Evolutionary conservation across 1,140 invertebrate species (phyloP), one percentile per base, ranked within the genome.

Genomic region (Mesaphorura yosii): DNA sequence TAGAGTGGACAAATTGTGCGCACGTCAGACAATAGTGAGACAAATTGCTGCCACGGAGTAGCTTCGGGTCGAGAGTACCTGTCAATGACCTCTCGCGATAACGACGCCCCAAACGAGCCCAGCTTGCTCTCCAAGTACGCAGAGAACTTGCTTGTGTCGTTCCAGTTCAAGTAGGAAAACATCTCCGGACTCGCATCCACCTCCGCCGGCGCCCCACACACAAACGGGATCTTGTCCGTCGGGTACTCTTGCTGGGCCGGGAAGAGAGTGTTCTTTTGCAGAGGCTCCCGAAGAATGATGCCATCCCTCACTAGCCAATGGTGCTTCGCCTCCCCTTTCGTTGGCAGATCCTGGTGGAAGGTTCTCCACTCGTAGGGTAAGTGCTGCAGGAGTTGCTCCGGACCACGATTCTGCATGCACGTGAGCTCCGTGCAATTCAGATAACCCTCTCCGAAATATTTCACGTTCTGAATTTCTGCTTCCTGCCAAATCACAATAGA

Each of bases 251-350:
- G 48, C 46, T 14, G n/a, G 22, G 7, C 50, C 34, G n/a, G 22
- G 22, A 7, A 7, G 17, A 31, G 25, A 4, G 28, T 25, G 15
- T 41, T 26, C 2, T 10, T 15, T 29, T 4, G 4, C n/a, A 31
- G 3, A 1, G 54, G 50, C 2, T 78, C 72, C 48, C 75, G 74
- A 2, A 88, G 62, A 28, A 81, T 75, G 20, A 72, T 67, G 1
- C 83, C 82, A 62, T 87, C 84, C 1, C 81, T 64, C 1, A 86
- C 80, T 1, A 86, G 65, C 82, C 84, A 86, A 41, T 84, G 78
- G 55, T 83, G 82, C 31, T 59, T 45, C 10, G 71, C 67, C 65
- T 82, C 79, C 34, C 73, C 73, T 15, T 65, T 54, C 1, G 67
- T 64, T 0, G 84, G 83, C 17, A 85, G 63, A 46, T 77, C 76